Conservation (phyloP, 2,113 vertebrate genomes). For the Falco punctatus region DNA sequence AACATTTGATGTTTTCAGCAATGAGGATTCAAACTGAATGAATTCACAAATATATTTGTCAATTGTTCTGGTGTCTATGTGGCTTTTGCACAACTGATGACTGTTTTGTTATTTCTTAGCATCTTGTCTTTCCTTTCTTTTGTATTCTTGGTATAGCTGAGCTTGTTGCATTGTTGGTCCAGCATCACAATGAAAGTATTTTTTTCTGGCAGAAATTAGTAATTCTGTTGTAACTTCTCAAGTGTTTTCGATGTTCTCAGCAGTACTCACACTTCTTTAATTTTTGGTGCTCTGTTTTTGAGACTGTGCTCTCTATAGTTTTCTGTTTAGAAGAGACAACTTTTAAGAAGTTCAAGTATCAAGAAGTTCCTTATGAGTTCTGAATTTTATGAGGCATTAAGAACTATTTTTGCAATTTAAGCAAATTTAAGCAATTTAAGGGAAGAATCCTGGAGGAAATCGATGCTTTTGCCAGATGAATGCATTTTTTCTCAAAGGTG, state of each 20-base stretch:
- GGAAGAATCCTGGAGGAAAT: neutral
- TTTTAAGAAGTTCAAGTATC: neutral
- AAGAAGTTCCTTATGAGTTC: neutral
- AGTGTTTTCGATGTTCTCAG: neutral
- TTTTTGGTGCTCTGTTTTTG: neutral
- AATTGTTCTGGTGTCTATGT: neutral
- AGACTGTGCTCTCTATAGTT: neutral
- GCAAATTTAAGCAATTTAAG: neutral
- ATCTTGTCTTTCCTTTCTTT: neutral
- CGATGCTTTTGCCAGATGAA: neutral
- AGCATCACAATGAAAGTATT: neutral
- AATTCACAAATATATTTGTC: neutral
- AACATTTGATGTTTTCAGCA: neutral
- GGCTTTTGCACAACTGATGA: neutral
- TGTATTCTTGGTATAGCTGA: neutral
- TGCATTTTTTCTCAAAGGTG: neutral
- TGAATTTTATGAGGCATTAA: neutral
- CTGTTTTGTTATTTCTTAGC: neutral
- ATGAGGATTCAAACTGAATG: neutral
- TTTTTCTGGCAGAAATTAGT: neutral
- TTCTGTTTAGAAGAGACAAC: neutral
- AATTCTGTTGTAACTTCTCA: neutral
- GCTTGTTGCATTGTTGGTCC: neutral
- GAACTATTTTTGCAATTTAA: neutral
- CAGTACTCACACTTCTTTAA: neutral